A percentile compares a stretch with the other conserved stretches of the same genome.
Evolutionary conservation across 2,888 invertebrate genomes (phyloP).

Genomic region (Pyrocoelia pectoralis): DNA sequence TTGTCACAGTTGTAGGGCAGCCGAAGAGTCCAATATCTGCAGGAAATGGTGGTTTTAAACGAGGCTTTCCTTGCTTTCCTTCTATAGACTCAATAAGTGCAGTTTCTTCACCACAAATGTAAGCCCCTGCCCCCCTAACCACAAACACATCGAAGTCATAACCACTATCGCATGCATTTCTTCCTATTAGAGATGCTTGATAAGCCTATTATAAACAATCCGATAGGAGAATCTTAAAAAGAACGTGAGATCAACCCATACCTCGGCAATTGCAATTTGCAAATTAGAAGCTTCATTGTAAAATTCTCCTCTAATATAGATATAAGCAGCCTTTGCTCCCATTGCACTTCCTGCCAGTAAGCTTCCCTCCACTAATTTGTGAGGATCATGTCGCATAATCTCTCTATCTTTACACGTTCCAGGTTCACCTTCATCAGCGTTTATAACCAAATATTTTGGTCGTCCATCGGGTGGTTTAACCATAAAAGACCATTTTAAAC

Average conservation of each 20-base stretch:
- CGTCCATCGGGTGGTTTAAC: constrained; percentile 96
- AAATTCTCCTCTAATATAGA: constrained; percentile 99
- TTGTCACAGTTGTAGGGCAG: constrained; percentile 98
- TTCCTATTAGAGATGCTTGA: constrained; percentile 93
- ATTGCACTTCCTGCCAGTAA: constrained; percentile 94
- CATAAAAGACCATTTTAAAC: constrained; percentile 99
- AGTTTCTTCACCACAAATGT: constrained; percentile 99
- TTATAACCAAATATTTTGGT: constrained; percentile 97
- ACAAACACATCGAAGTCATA: constrained; percentile 98
- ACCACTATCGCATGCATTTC: constrained; percentile 94
- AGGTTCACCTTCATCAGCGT: constrained; percentile 99
- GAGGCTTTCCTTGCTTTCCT: constrained; percentile 97
- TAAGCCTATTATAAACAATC: too few relatives aligned
- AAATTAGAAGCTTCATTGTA: constrained; percentile 99
- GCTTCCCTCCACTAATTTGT: constrained; percentile 96
- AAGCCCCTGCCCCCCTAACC: constrained; percentile 98
- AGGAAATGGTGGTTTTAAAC: constrained; percentile 99
- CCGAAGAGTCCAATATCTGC: constrained; percentile 98
- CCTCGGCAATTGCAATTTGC: constrained; percentile 96
- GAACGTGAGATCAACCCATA: constrained; percentile 53
- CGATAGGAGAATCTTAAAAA: too few relatives aligned
- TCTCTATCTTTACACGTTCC: constrained; percentile 99
- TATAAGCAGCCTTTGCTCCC: constrained; percentile 97
- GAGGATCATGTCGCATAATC: constrained; percentile 98
- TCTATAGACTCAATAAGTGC: constrained; percentile 98